Conservation (phyloP, 1,140 invertebrate species). For the Drosophila aff. region DNA sequence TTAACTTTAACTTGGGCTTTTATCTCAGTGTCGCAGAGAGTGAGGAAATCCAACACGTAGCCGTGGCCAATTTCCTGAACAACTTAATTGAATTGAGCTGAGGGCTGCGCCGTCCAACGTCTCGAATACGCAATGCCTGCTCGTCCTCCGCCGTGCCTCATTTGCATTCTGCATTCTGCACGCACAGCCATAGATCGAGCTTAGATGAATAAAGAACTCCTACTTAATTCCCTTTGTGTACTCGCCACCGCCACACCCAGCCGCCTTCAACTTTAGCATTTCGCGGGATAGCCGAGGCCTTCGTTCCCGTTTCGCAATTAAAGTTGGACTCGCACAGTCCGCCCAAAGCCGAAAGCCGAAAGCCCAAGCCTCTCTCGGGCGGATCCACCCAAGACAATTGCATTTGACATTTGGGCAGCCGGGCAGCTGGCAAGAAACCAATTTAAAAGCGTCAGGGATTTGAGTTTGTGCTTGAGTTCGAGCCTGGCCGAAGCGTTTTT, state of each 20-base stretch:
- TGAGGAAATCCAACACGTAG: constrained; percentile 63
- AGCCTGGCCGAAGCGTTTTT: constrained; percentile 12
- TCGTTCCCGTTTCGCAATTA: constrained; percentile 65
- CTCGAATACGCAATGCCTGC: constrained; percentile 60
- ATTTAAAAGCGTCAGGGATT: constrained; percentile 60
- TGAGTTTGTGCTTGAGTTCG: constrained; percentile 14
- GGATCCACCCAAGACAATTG: constrained; percentile 74
- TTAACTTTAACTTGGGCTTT: neutral
- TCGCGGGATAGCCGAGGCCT: constrained; percentile 46
- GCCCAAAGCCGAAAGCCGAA: constrained; percentile 25
- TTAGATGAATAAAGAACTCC: constrained; percentile 47
- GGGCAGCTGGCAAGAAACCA: constrained; percentile 40
- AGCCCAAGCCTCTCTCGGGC: constrained; percentile 21
- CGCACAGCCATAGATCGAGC: constrained; percentile 47
- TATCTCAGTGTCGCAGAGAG: constrained; percentile 15
- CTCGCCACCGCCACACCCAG: constrained; percentile 46
- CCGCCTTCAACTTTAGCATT: constrained; percentile 75
- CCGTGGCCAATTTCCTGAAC: constrained; percentile 67
- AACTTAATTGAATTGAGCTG: constrained; percentile 76
- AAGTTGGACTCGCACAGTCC: constrained; percentile 46
- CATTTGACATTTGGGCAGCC: constrained; percentile 77
- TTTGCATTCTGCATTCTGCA: constrained; percentile 48
- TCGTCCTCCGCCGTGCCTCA: constrained; percentile 26
- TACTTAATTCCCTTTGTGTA: constrained; percentile 38
- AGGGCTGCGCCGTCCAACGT: constrained; percentile 34